Evolutionary conservation across 2,888 invertebrate species (phyloP), one percentile per base, ranked within the genome.

Genomic region (Gandaritis pyraliata): DNA sequence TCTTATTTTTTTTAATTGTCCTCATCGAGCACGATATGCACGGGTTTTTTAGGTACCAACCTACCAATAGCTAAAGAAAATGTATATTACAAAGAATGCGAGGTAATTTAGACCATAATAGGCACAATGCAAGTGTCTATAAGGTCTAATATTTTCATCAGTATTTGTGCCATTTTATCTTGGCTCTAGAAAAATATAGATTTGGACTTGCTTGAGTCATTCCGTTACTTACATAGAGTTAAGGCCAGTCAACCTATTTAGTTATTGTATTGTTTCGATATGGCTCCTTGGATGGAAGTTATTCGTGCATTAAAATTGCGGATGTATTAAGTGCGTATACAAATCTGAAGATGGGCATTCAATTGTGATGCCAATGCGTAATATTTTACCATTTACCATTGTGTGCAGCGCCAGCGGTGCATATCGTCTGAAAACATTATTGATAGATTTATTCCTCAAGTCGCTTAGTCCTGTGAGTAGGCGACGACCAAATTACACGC

Each of bases 361-460:
- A 63, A 72, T 73, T 77, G 76, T 77, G 68, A 76, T 74, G 72
- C 66, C 77, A 77, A 80, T 81, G 83, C 79, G 82, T 73, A 75
- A 84, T 83, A 82, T 82, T 84, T 86, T 83, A 86, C 80, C 79
- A 72, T 74, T 79, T 71, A n/a, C 70, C 77, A 87, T 88, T 87
- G 87, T 88, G 85, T 82, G 82, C 83, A 85, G 68, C 77, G 83
- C 82, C 83, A 85, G 68, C 77, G 83, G 78, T 76, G 86, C 86
- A 82, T 78, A 80, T 78, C 85, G 82, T 80, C 85, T 82, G 82
- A 85, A 85, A 87, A 88, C 85, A 88, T 88, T 88, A 87, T 86
- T 76, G 87, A 88, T 86, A 85, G 83, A 85, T 85, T 87, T 88
- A 88, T 88, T 82, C 72, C 75, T 80, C 71, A 74, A 82, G 77